Evolutionary conservation across 2,888 invertebrate genomes (phyloP), one percentile per base, ranked within the genome.

Genomic region (Trachelus tabidus): DNA sequence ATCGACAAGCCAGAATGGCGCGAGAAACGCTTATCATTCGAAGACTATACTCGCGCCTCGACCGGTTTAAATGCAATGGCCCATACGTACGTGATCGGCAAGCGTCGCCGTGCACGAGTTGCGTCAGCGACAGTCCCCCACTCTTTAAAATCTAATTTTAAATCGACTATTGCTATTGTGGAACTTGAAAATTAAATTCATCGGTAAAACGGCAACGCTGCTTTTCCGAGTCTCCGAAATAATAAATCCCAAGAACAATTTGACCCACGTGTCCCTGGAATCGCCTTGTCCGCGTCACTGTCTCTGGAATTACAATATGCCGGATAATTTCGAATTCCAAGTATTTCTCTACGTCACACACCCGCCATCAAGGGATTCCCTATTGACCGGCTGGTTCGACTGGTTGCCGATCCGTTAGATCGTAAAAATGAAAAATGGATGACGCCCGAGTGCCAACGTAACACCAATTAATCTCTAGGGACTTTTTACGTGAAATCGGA

Each of bases 191-290:
- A 56, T 56, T 23, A 9, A 2, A 23, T 56, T 56, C 56, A 23
- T 9, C 23, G 9, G 23, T 1, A 6, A 40, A 4, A 6, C 6
- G 1, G 15, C 23, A 6, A 4, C 23, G 6, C 40, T 40, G 40
- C 6, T 40, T 6, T 9, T 15, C 0, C 0, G 40, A 15, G 40
- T 15, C 15, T 15, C 0, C 15, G 15, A 40, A 23, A 40, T 12
- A 40, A 15, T 4, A 4, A 40, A 40, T 40, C 6, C 6, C 1
- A 40, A 15, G 1, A 4, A 40, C 15, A 56, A 56, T 9, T 56
- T 1, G 0, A 23, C 1, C 56, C 0, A 1, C 0, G 6, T 23
- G 6, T 23, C 23, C 56, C 15, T 15, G 1, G 9, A 9, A 23
- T 23, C 56, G 1, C 9, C 9, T 6, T 23, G 6, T 56, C 0